Conservation (phyloP, 2,113 vertebrate genomes). For the Macroglossus sobrinus region DNA sequence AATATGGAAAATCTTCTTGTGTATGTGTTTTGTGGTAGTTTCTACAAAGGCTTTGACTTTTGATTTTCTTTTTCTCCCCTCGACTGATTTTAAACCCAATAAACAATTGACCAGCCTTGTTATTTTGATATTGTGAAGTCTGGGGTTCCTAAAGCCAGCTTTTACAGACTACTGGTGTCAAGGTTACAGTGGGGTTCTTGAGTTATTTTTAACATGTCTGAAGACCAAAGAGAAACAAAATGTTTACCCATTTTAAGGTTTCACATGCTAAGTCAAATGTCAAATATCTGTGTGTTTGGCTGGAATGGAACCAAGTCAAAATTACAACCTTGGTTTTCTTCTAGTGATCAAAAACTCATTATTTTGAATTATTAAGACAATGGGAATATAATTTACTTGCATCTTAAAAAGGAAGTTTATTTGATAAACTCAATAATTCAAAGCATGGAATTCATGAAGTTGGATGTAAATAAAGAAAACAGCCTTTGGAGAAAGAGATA, state of each 20-base stretch:
- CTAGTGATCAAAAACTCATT: neutral
- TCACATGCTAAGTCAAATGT: conserved; percentile 35
- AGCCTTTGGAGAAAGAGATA: neutral
- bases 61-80: neutral
- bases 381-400: neutral
- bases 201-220: conserved; percentile 24
- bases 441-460: neutral
- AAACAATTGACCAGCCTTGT: neutral
- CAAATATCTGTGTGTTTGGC: conserved; percentile 17
- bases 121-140: neutral
- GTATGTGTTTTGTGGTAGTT: neutral
- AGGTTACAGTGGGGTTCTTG: neutral
- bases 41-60: neutral
- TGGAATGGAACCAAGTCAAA: conserved; percentile 43
- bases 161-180: neutral
- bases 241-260: neutral
- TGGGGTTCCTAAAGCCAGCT: neutral
- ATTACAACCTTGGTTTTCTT: neutral
- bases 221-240: neutral
- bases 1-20: neutral
- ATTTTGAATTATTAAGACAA: conserved; percentile 19
- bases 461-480: neutral
- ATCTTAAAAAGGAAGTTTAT: conserved; percentile 19
- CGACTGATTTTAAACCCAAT: conserved; percentile 19
- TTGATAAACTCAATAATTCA: conserved; percentile 14